Evolutionary conservation across 2,888 invertebrate species (phyloP), one percentile per base, ranked within the genome.

Genomic region (Rhamnusium bicolor): DNA sequence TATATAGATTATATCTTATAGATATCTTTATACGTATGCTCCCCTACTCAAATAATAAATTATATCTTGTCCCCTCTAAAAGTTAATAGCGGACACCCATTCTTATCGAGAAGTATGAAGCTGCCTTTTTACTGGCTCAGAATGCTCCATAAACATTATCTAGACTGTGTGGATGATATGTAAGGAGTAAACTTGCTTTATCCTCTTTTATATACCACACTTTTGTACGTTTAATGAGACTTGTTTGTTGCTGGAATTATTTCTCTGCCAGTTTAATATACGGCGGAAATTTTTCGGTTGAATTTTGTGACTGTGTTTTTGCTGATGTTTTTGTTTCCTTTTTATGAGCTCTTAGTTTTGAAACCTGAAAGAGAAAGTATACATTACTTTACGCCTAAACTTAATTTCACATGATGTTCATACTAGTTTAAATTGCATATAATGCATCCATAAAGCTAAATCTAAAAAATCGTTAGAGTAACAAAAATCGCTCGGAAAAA

Each of bases 91-190:
- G 29, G 53, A 49, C 63, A 51, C 63, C 63, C 53, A 63, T 63
- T 63, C 63, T 51, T 63, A 63, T 63, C 63, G 63, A 53, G 29
- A n/a, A 63, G 63, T 53, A 63, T 63, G 51, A 63, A 63, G 63
- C 53, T 63, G 63, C 19, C 63, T 63, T 77, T 84, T 84, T 84
- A 84, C 79, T 81, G 83, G 81, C 83, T 82, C 79, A 80, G 79
- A 84, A 84, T 81, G 83, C 80, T 78, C 82, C 80, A 82, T 85
- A 85, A 85, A 85, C 84, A 84, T 85, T 85, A 85, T 84, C 85
- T 84, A 76, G 69, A 77, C 82, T 75, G 82, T 83, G 80, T 79
- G 82, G 83, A 32, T 82, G 83, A 83, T 84, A 83, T 83, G 84
- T 84, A 82, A 79, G 82, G 79, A 83, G 82, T 83, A 82, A 83